Percentiles rank a stretch among this genome's conserved stretches.
phyloP scores from a whole-genome alignment of 2,888 invertebrate species.

The Phrixothrix hirtus region DNA sequence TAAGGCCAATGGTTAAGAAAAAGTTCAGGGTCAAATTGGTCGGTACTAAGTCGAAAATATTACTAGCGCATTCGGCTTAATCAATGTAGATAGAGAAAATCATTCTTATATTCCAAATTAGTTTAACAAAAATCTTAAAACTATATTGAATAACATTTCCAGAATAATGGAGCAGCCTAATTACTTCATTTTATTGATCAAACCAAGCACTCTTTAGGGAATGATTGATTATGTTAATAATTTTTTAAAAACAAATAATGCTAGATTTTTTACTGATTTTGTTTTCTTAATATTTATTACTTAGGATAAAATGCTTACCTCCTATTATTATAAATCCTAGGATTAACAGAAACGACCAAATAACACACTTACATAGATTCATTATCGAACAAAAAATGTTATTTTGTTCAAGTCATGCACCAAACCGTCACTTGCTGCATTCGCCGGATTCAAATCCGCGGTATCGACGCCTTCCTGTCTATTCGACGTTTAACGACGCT shows the following conservation, averaged over 20 bases:
- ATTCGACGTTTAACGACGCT: constrained; percentile 35
- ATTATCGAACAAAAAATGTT: constrained; percentile 27
- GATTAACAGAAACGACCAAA: constrained; percentile 29
- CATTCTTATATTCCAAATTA: too few relatives aligned
- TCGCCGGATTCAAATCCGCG: constrained; percentile 28
- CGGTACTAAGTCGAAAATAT: background rate
- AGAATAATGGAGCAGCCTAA: too few relatives aligned
- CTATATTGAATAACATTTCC: too few relatives aligned
- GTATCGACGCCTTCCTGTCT: constrained; percentile 37
- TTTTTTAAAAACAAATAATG: too few relatives aligned
- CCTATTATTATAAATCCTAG: constrained; percentile 35
- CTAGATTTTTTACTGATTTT: too few relatives aligned
- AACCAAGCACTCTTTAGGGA: too few relatives aligned
- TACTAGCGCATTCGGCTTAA: background rate
- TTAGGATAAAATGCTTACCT: too few relatives aligned
- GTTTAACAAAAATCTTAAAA: too few relatives aligned
- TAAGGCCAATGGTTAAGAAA: background rate
- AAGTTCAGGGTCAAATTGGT: constrained; percentile 1
- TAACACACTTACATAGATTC: constrained; percentile 36
- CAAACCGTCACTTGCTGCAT: constrained; percentile 25
- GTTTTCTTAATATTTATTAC: too few relatives aligned
- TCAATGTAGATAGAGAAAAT: background rate
- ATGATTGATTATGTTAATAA: too few relatives aligned
- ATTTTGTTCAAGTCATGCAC: constrained; percentile 23
- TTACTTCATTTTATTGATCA: too few relatives aligned